Percentiles rank a stretch among this genome's conserved stretches.
phyloP scores from a whole-genome alignment of 2,797 vertebrate genomes.

The Myripristis murdjan region DNA sequence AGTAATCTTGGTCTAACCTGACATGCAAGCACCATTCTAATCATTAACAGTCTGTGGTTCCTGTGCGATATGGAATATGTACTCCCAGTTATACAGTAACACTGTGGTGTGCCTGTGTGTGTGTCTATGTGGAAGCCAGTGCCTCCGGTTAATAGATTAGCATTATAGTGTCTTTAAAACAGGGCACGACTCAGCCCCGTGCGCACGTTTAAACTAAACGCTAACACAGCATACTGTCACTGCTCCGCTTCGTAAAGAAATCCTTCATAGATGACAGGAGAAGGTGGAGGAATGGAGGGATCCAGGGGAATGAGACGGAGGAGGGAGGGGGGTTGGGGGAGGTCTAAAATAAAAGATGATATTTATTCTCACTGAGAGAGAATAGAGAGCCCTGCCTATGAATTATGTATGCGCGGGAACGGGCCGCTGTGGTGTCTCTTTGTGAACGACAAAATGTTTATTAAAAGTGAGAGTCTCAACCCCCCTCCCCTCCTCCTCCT shows the following conservation, averaged over 20 bases:
- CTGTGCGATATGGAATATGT: conserved; percentile 20
- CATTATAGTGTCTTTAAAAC: conserved; percentile 39
- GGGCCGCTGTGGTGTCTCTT: background rate
- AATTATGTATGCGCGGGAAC: conserved; percentile 40
- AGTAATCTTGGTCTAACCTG: conserved; percentile 19
- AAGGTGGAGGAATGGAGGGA: conserved; percentile 30
- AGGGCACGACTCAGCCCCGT: conserved; percentile 19
- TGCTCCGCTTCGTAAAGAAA: conserved; percentile 46
- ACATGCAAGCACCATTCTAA: conserved; percentile 10
- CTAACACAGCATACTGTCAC: conserved; percentile 55
- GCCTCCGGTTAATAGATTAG: conserved; percentile 41
- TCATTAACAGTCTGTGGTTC: background rate
- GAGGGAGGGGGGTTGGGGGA: background rate
- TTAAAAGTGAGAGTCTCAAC: conserved; percentile 40
- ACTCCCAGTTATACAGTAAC: background rate
- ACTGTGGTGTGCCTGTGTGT: too few species aligned
- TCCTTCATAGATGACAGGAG: conserved; percentile 42
- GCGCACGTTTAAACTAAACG: conserved; percentile 36
- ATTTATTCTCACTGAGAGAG: conserved; percentile 29
- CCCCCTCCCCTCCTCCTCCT: background rate
- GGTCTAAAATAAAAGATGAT: conserved; percentile 38
- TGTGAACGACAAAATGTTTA: conserved; percentile 43
- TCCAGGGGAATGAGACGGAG: conserved; percentile 25
- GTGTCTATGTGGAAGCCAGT: background rate
- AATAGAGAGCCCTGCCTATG: conserved; percentile 36